A percentile compares a stretch with the other conserved stretches of the same genome.
phyloP scores from a whole-genome alignment of 2,797 vertebrate species.

The Bufotes viridis region DNA sequence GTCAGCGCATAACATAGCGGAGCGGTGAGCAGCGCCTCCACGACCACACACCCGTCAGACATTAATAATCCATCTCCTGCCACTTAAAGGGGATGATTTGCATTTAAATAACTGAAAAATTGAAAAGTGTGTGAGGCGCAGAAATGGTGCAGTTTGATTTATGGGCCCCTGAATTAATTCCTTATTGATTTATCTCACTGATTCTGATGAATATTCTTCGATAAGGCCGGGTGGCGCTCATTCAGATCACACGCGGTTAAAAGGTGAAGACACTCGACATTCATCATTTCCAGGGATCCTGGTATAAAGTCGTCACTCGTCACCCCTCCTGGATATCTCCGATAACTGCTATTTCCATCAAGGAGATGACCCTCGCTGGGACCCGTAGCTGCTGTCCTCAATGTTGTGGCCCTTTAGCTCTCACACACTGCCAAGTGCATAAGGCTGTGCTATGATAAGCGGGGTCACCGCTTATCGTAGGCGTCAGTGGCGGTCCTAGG shows the following conservation, averaged over 20 bases:
- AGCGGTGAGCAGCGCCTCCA: neutral
- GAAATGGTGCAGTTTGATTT: neutral
- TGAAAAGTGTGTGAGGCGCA: neutral
- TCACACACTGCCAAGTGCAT: no score
- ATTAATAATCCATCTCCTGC: conserved; percentile 11
- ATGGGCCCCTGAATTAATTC: conserved; percentile 9
- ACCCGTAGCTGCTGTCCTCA: neutral
- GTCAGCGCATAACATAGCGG: neutral
- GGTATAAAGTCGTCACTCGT: neutral
- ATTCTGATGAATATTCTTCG: neutral
- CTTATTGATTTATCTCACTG: neutral
- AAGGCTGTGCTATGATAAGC: no score
- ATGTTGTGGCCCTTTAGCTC: neutral
- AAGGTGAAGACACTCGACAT: conserved; percentile 7
- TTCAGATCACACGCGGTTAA: neutral
- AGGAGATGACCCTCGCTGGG: no score
- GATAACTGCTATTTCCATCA: no score
- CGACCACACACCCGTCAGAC: neutral
- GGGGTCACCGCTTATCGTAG: neutral
- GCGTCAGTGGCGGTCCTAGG: neutral
- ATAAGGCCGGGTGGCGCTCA: neutral
- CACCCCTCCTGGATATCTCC: no score
- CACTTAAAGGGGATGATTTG: neutral
- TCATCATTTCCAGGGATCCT: neutral
- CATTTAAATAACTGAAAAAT: conserved; percentile 21